phyloP scores from a whole-genome alignment of 2,888 invertebrate genomes.

The Tetragonula carbonaria region DNA sequence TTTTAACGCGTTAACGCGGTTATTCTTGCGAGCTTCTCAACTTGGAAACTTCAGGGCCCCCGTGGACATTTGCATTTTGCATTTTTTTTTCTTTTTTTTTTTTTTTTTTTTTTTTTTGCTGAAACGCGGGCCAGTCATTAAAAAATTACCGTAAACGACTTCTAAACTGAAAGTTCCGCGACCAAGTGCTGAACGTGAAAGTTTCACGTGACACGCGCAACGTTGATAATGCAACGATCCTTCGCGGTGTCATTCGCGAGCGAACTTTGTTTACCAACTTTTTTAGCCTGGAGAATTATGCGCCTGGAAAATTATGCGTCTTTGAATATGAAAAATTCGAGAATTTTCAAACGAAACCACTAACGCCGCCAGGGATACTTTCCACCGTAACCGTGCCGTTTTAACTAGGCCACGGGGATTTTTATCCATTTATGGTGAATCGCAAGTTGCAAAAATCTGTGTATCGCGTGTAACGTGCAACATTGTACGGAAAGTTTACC shows the following conservation, averaged over 20 bases:
- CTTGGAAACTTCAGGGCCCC: neutral
- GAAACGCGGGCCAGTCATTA: neutral
- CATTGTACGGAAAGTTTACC: no score
- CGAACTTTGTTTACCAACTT: neutral
- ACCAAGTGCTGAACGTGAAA: neutral
- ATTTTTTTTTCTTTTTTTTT: neutral
- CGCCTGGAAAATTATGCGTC: neutral
- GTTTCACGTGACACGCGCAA: neutral
- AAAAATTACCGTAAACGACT: constrained; percentile 5
- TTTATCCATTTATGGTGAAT: no score
- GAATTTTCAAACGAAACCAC: no score
- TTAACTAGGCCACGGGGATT: no score
- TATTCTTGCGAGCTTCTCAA: neutral
- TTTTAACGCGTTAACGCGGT: neutral
- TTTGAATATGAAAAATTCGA: neutral
- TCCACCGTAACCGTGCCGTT: no score
- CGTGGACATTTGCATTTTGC: constrained; percentile 5
- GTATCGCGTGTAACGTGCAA: no score
- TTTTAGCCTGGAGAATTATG: neutral
- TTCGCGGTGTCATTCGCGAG: no score
- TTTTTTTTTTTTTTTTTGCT: neutral
- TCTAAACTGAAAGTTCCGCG: neutral
- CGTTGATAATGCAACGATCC: neutral
- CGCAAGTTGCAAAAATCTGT: no score
- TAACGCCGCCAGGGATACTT: no score